Conservation (phyloP, 1,140 invertebrate genomes). For the Dinoponera quadriceps region DNA sequence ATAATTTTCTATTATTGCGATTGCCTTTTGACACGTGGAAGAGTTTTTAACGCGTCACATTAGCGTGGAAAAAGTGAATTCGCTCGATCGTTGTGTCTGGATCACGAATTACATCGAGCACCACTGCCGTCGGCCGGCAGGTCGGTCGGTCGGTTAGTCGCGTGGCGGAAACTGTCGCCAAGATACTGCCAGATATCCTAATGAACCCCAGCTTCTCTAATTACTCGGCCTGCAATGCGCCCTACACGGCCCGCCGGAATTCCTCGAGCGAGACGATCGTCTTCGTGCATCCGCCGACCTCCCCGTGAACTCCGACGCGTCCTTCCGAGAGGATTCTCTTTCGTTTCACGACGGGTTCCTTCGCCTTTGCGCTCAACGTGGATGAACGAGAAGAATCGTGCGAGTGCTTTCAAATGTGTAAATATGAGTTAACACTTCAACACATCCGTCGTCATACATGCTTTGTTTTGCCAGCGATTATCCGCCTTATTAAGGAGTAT, state of each 20-base stretch:
- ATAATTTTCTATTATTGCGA: no score
- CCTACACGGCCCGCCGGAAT: slow-evolving; percentile 31
- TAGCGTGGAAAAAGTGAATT: no score
- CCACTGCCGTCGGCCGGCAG: slow-evolving; percentile 25
- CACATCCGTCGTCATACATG: no score
- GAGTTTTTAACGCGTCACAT: no score
- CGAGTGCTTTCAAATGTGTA: background rate
- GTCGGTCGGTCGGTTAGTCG: slow-evolving; percentile 67
- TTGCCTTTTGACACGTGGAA: no score
- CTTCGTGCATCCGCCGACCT: slow-evolving; percentile 46
- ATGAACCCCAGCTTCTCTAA: slow-evolving; percentile 79
- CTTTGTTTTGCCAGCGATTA: no score
- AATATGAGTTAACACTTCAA: background rate
- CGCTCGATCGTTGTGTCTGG: background rate
- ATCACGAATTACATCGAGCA: background rate
- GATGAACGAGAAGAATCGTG: background rate
- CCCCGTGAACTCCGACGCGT: slow-evolving; percentile 32
- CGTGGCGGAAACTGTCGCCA: slow-evolving; percentile 75
- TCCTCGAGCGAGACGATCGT: slow-evolving; percentile 60
- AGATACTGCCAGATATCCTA: slow-evolving; percentile 77
- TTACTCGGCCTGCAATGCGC: slow-evolving; percentile 71
- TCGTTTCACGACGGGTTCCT: background rate
- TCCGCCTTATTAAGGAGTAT: no score
- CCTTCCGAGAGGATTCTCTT: background rate
- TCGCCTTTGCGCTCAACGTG: background rate